phyloP scores from a whole-genome alignment of 1,140 invertebrate species.

The Gryon sp. region DNA sequence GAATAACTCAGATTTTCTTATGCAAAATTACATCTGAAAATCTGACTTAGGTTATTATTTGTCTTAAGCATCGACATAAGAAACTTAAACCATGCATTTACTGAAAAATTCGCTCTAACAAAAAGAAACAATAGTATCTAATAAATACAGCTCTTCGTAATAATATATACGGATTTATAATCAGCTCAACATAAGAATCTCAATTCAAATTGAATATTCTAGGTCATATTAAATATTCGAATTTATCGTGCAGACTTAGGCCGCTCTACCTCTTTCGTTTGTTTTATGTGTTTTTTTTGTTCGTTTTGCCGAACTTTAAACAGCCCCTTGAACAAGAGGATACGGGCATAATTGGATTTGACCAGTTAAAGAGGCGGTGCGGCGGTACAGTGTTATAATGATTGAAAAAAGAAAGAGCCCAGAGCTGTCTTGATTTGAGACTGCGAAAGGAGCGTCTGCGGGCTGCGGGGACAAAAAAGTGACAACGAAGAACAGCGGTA shows the following conservation, averaged over 20 bases:
- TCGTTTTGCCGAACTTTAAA: slow-evolving; percentile 7
- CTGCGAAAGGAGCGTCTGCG: slow-evolving; percentile 48
- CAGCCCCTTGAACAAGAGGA: slow-evolving; percentile 51
- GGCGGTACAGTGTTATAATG: slow-evolving; percentile 62
- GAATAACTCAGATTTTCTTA: too few species aligned
- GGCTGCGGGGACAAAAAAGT: slow-evolving; percentile 1
- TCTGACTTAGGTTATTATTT: too few species aligned
- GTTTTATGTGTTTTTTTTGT: not conserved
- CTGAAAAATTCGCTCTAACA: too few species aligned
- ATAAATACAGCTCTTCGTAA: too few species aligned
- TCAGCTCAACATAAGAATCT: slow-evolving; percentile 33
- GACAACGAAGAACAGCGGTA: slow-evolving; percentile 9
- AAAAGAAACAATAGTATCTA: too few species aligned
- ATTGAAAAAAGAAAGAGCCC: slow-evolving; percentile 52
- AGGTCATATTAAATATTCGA: slow-evolving; percentile 7
- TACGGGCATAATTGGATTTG: slow-evolving; percentile 68
- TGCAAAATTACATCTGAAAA: too few species aligned
- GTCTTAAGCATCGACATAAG: too few species aligned
- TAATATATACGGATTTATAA: slow-evolving; percentile 23
- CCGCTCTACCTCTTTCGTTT: not conserved
- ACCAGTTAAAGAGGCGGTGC: slow-evolving; percentile 57
- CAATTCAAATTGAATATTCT: slow-evolving; percentile 15
- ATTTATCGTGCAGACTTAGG: slow-evolving; percentile 8
- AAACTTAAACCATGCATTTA: too few species aligned
- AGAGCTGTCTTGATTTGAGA: slow-evolving; percentile 63